Conservation (phyloP, 2,113 vertebrate genomes). For the Lota lota region DNA sequence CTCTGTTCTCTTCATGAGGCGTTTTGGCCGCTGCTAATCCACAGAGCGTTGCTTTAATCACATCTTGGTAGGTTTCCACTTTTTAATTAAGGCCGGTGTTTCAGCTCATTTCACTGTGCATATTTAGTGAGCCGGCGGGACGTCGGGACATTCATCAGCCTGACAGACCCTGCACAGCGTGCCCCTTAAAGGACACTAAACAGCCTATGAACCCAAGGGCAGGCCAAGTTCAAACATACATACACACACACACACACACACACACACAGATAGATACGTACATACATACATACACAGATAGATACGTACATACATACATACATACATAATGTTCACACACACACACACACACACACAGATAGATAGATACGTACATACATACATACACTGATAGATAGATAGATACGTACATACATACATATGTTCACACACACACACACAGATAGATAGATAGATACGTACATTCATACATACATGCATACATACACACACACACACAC, state of each 20-base stretch:
- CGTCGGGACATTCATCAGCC: slow-evolving; percentile 63
- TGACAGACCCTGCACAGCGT: slow-evolving; percentile 60
- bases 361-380: too few relatives aligned
- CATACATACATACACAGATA: too few relatives aligned
- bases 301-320: too few relatives aligned
- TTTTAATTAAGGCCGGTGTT: slow-evolving; percentile 78
- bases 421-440: too few relatives aligned
- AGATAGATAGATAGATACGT: too few relatives aligned
- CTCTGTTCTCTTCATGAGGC: slow-evolving; percentile 53
- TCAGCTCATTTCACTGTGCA: slow-evolving; percentile 76
- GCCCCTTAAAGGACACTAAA: slow-evolving; percentile 54
- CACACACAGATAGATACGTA: background rate
- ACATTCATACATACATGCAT: too few relatives aligned
- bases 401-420: too few relatives aligned
- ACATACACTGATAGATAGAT: too few relatives aligned
- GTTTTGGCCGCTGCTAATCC: slow-evolving; percentile 67
- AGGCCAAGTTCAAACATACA: slow-evolving; percentile 44
- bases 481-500: too few relatives aligned
- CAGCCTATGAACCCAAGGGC: slow-evolving; percentile 54
- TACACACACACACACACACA: background rate
- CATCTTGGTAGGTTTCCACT: slow-evolving; percentile 68
- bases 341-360: too few relatives aligned
- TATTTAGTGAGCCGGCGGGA: slow-evolving; percentile 74
- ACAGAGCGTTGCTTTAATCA: slow-evolving; percentile 67
- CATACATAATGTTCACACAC: too few relatives aligned